Base-by-base conservation (phyloP, 2,797 vertebrate species). In the Clamator glandarius region DNA sequence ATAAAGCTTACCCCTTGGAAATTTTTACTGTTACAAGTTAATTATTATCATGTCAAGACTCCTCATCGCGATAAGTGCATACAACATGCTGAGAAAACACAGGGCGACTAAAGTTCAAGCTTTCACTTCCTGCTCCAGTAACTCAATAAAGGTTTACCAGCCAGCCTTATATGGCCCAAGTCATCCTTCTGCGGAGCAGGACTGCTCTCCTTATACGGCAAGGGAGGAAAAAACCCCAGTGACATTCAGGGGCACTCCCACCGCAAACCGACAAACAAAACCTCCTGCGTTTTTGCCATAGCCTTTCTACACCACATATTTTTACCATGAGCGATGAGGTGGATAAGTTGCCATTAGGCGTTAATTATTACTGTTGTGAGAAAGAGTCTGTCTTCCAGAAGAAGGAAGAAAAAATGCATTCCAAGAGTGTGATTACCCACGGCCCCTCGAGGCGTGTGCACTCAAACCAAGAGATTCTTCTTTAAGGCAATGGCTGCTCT, bases 131-230 rank as follows among this genome's bases (percentile, higher is more conserved):
- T 76, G 93, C 92, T 96, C 68, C 59, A 85, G 84, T 81, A 96
- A 79, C 59, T 89, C 78, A 79, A 18, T 68, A 23, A 82, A 76
- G 59, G 89, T 93, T 96, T 95, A 94, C 87, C 88, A 79, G 77
- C 20, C 87, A 87, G 94, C 97, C 97, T 96, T 96, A 95, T 91
- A 96, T 88, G 94, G 96, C 84, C 86, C 92, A 95, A 93, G 85
- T 59, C 36, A 90, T 36, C 92, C 61, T 59, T 58, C 63, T 41
- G 93, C 82, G 26, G 95, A 97, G 94, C 89, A 87, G 96, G 95
- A 89, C 96, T 95, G 83, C 94, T 97, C 86, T 85, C 98, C 98
- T 98, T 98, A 97, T 98, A 97, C 96, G 97, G 98, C 87, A 89
- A 97, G 94, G 82, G 97, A 97, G 94, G 93, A 62, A 87, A 87